A percentile compares a stretch with the other conserved stretches of the same genome.
Conservation (phyloP, 2,797 vertebrate genomes). For the Rhyacichthys aspro region DNA sequence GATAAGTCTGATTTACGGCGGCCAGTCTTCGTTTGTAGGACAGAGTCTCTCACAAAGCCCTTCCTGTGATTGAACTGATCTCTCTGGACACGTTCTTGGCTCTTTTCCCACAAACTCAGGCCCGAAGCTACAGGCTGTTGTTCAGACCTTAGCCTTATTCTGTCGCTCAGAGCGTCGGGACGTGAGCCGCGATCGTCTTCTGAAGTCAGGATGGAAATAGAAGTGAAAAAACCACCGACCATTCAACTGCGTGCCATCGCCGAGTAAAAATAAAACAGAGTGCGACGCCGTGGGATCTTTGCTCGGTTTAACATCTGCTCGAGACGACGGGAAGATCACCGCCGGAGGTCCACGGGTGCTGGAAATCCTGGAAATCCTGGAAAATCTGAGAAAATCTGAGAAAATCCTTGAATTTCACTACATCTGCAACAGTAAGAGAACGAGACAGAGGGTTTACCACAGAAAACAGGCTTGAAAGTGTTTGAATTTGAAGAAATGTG, state of each 20-base stretch:
- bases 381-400: too few species aligned
- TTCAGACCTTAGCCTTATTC: constrained; percentile 71
- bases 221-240: constrained; percentile 57
- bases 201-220: constrained; percentile 68
- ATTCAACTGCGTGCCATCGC: constrained; percentile 56
- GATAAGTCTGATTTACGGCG: too few species aligned
- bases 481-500: too few species aligned
- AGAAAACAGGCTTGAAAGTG: too few species aligned
- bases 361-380: not conserved
- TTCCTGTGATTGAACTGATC: too few species aligned
- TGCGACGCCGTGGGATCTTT: constrained; percentile 30
- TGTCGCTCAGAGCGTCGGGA: constrained; percentile 73
- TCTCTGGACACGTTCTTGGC: too few species aligned
- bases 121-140: constrained; percentile 6
- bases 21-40: too few species aligned
- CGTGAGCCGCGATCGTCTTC: constrained; percentile 56
- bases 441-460: too few species aligned
- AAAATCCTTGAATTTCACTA: too few species aligned
- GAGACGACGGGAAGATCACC: constrained; percentile 20
- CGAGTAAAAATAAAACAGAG: constrained; percentile 51
- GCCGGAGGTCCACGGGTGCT: constrained; percentile 28
- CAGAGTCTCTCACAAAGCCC: too few species aligned
- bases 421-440: too few species aligned
- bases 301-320: constrained; percentile 44
- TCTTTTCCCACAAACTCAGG: too few species aligned